Base-by-base conservation (phyloP, 2,888 invertebrate genomes). In the Salpingus planirostris region DNA sequence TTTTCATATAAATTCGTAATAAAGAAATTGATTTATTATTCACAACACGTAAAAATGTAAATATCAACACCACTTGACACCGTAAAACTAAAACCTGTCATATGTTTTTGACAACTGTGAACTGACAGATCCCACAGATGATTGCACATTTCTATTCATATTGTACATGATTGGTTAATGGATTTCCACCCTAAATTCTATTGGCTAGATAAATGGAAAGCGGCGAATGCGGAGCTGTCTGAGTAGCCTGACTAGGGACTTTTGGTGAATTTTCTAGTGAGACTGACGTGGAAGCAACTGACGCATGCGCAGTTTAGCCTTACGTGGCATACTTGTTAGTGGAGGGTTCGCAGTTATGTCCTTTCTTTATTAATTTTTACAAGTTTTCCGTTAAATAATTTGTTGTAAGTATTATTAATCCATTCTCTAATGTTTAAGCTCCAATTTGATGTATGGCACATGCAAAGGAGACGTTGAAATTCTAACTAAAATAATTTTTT, bases 271-370 rank as follows among this genome's bases (percentile, higher is more conserved):
- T 34, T 43, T 49, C 38, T 50, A 31, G 50, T 49, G 48, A 55
- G 47, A 56, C 57, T 64, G 63, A 66, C 66, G 66, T 66, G 66
- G 64, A 65, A 52, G 58, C 60, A 54, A 58, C 56, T 47, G 57
- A 64, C 65, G 65, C 71, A 66, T 70, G 73, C 71, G 72, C 66
- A 62, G 50, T 66, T 53, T 58, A 55, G 59, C 70, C 70, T 73
- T 73, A 74, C 74, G 73, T 74, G 73, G 74, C 73, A 73, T 57
- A 49, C 44, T 46, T 50, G 46, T 49, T 46, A 47, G 38, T 46
- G 46, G 41, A 46, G 46, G 34, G 39, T 40, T 43, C n/a, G 37
- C 30, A 47, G 49, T 47, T 29, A 50, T 49, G 52, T 35, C 42
- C 43, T 47, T 49, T 50, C 46, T 50, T 50, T 49, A 49, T 44